Percentiles rank a stretch among this genome's conserved stretches.
Evolutionary conservation across 2,888 invertebrate genomes (phyloP).

Genomic region (Lasioglossum calceatum): DNA sequence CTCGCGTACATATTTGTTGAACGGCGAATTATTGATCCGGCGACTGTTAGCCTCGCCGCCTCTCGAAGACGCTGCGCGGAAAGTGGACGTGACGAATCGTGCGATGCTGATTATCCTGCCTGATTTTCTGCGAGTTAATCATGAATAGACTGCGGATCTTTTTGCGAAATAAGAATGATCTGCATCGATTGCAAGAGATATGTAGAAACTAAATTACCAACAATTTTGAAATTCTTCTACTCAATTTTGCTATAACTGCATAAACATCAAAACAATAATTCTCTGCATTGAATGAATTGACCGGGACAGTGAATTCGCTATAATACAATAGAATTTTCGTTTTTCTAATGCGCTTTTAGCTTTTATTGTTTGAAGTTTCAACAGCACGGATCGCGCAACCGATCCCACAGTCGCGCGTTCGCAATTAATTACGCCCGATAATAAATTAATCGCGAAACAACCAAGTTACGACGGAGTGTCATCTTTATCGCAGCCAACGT

Average conservation of each 20-base stretch:
- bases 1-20: slow-evolving; percentile 8
- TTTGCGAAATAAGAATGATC: not conserved
- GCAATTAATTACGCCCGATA: slow-evolving; percentile 35
- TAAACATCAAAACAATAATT: too few relatives aligned
- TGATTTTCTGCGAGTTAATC: not conserved
- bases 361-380: not conserved
- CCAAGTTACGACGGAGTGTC: not conserved
- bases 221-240: too few relatives aligned
- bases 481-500: not conserved
- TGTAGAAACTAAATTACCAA: too few relatives aligned
- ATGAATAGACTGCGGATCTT: not conserved
- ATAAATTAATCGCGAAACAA: slow-evolving; percentile 39
- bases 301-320: too few relatives aligned
- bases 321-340: too few relatives aligned
- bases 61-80: not conserved
- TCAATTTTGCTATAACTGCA: too few relatives aligned
- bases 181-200: not conserved
- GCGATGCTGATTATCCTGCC: not conserved
- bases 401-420: slow-evolving; percentile 15
- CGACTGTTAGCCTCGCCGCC: not conserved
- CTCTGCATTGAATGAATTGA: too few relatives aligned
- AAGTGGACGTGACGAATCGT: not conserved
- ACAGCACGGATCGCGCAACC: not conserved
- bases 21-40: not conserved
- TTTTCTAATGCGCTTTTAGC: too few relatives aligned